These are phyloP conservation scores for Dasysyrphus albostriatus DNA, from an alignment of 2,888 invertebrate genomes.

Conservation along the genomic window DNA sequence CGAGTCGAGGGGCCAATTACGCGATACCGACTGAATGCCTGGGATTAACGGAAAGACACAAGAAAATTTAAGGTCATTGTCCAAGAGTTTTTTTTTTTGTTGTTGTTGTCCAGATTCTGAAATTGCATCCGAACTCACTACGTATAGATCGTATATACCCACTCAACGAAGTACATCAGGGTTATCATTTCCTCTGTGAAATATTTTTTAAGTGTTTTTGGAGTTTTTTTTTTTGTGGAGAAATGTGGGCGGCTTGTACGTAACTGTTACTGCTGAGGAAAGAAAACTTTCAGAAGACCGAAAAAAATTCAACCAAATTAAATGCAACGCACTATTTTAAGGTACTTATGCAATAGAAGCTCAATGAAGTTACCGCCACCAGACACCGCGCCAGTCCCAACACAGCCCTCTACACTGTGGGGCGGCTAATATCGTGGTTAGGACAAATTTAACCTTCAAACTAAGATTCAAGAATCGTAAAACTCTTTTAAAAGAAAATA, in stretches of 20 bases:
- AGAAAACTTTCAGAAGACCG: slow-evolving; percentile 8
- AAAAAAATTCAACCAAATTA: slow-evolving; percentile 35
- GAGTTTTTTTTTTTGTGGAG: background rate
- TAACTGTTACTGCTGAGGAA: background rate
- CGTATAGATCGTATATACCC: background rate
- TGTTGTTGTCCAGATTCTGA: slow-evolving; percentile 43
- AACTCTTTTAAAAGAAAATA: too few species aligned
- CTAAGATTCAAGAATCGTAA: too few species aligned
- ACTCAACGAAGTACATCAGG: slow-evolving; percentile 7
- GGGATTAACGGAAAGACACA: slow-evolving; percentile 58
- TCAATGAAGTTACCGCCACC: background rate
- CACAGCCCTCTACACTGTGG: background rate
- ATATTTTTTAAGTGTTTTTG: slow-evolving; percentile 38
- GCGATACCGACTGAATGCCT: slow-evolving; percentile 50
- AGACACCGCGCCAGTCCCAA: background rate
- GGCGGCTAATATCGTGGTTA: background rate
- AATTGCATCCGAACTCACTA: slow-evolving; percentile 47
- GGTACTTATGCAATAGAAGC: slow-evolving; percentile 55
- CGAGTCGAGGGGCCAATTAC: slow-evolving; percentile 68
- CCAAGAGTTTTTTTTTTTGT: slow-evolving; percentile 38
- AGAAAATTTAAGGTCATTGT: slow-evolving; percentile 70
- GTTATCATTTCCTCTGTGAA: slow-evolving; percentile 45
- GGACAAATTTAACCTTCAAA: background rate
- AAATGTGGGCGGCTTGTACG: slow-evolving; percentile 12
- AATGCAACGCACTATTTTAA: slow-evolving; percentile 54